Conservation (phyloP, 1,140 invertebrate species). For the Eubasilissa regina region DNA sequence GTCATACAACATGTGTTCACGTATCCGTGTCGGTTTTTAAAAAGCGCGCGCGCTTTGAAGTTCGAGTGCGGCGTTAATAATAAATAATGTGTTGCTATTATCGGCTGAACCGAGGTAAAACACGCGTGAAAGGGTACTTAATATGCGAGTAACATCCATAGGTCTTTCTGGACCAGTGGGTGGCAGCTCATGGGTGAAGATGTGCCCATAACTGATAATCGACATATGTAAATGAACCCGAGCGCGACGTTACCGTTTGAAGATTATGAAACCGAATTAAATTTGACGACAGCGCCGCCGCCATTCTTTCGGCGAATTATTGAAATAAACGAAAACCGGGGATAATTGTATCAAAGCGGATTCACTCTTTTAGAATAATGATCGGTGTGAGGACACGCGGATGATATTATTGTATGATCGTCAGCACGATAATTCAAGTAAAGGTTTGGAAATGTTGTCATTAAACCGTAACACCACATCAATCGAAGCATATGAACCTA, state of each 20-base stretch:
- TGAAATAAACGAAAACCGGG: conserved; percentile 30
- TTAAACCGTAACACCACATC: not conserved
- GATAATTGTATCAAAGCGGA: conserved; percentile 33
- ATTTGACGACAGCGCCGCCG: conserved; percentile 21
- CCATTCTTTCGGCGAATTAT: conserved; percentile 39
- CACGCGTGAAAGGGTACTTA: conserved; percentile 47
- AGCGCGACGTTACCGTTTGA: conserved; percentile 29
- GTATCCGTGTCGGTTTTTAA: conserved; percentile 39
- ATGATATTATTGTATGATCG: not conserved
- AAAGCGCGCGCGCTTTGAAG: conserved; percentile 49
- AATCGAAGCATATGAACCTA: conserved; percentile 9
- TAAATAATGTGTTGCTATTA: conserved; percentile 30
- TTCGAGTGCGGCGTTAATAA: conserved; percentile 45
- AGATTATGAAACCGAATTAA: conserved; percentile 40
- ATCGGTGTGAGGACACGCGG: not conserved
- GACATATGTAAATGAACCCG: conserved; percentile 34
- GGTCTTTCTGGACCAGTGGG: conserved; percentile 48
- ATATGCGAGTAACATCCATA: conserved; percentile 26
- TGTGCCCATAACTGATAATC: conserved; percentile 40
- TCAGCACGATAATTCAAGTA: not conserved
- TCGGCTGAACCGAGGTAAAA: conserved; percentile 7
- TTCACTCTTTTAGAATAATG: conserved; percentile 24
- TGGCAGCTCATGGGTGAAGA: conserved; percentile 45
- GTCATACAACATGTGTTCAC: conserved; percentile 5
- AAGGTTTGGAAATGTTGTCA: too few species aligned